Percentiles rank a stretch among this genome's conserved stretches.
These are phyloP conservation scores for Drosophila hamatofila DNA, from an alignment of 2,888 invertebrate genomes.

Conservation along the genomic window DNA sequence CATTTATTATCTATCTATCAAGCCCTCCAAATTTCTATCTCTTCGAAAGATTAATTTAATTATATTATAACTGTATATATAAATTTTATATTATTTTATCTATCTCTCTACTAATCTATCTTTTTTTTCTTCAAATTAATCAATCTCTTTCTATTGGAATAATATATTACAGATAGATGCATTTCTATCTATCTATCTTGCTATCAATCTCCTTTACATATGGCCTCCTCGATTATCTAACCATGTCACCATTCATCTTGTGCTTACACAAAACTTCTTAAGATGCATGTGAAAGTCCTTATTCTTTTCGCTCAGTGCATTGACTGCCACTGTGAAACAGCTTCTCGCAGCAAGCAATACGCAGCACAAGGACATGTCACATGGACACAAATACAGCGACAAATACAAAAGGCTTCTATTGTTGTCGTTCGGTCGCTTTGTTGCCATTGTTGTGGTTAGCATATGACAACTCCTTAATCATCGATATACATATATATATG, in stretches of 20 bases:
- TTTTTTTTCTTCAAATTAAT: no score
- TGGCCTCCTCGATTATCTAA: neutral
- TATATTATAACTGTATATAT: no score
- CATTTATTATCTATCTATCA: neutral
- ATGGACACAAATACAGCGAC: constrained; percentile 17
- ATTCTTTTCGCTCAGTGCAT: constrained; percentile 37
- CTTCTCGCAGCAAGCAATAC: constrained; percentile 2
- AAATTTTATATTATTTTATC: no score
- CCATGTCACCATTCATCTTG: neutral
- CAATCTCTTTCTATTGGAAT: no score
- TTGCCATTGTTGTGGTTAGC: constrained; percentile 46
- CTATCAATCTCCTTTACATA: neutral
- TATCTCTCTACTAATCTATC: no score
- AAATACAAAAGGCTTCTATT: constrained; percentile 39
- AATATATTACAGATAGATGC: no score
- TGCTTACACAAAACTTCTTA: neutral
- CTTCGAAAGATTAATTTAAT: no score
- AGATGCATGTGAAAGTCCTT: neutral
- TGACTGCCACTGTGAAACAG: constrained; percentile 21
- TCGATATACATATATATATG: constrained; percentile 58
- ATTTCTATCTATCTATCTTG: no score
- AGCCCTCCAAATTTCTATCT: no score
- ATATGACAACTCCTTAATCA: constrained; percentile 70
- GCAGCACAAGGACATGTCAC: constrained; percentile 32
- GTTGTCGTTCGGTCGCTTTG: constrained; percentile 28